Percentiles rank a stretch among this genome's conserved stretches.
Evolutionary conservation across 2,797 vertebrate genomes (phyloP).

Genomic region (Tarsius wallacei): DNA sequence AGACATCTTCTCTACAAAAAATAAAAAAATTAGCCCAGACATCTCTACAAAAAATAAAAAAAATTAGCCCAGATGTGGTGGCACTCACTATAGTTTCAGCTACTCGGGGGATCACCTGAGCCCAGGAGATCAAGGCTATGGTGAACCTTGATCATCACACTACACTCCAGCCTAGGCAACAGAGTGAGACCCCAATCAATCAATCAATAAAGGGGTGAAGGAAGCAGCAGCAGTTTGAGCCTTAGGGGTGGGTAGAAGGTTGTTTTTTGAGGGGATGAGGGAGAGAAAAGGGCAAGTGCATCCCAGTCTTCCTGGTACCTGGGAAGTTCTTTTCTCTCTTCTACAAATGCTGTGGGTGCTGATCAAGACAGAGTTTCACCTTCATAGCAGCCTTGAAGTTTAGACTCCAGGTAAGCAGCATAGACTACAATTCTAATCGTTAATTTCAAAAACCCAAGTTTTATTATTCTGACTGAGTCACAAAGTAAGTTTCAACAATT

Average conservation of each 20-base stretch:
- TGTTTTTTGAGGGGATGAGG: fast-evolving
- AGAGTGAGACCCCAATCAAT: too few species aligned
- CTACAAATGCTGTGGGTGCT: not conserved
- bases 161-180: too few species aligned
- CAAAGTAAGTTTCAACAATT: not conserved
- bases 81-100: too few species aligned
- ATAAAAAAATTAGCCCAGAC: too few species aligned
- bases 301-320: not conserved
- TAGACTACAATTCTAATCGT: not conserved
- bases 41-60: too few species aligned
- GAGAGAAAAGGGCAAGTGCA: too few species aligned
- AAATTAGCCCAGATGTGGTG: too few species aligned
- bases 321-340: not conserved
- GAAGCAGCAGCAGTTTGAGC: not conserved
- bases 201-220: not conserved
- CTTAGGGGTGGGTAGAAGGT: fast-evolving
- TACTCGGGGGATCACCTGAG: too few species aligned
- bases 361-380: not conserved
- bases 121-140: too few species aligned
- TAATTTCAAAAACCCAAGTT: not conserved
- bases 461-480: not conserved
- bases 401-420: not conserved
- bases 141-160: too few species aligned
- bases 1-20: too few species aligned
- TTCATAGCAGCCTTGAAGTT: not conserved